Evolutionary conservation across 2,113 vertebrate species (phyloP).

Genomic region (Pagrus major): DNA sequence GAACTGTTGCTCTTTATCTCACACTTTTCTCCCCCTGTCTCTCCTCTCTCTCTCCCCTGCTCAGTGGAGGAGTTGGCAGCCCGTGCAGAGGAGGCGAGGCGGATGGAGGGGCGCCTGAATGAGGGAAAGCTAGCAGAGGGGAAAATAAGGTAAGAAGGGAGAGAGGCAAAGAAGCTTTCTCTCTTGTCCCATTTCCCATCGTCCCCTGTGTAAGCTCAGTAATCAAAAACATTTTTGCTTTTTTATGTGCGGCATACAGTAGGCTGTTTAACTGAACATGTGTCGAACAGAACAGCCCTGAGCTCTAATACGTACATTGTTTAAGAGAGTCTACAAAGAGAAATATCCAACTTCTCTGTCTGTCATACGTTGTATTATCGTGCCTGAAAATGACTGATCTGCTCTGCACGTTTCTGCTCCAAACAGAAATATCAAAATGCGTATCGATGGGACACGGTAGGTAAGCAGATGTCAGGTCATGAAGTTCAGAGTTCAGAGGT

Average conservation of each 20-base stretch:
- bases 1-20: conserved; percentile 70
- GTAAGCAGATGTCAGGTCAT: conserved; percentile 58
- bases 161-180: conserved; percentile 58
- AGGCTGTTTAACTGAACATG: conserved; percentile 67
- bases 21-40: conserved; percentile 44
- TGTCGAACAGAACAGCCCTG: conserved; percentile 60
- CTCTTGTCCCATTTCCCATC: conserved; percentile 58
- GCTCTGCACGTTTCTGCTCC: background rate
- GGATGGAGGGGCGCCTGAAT: conserved; percentile 73
- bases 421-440: conserved; percentile 9
- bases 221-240: conserved; percentile 73
- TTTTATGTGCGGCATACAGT: conserved; percentile 55
- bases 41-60: conserved; percentile 44
- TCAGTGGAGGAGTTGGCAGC: conserved; percentile 80
- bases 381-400: background rate
- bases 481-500: conserved; percentile 71
- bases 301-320: conserved; percentile 43
- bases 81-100: conserved; percentile 73
- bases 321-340: conserved; percentile 32
- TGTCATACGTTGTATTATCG: background rate
- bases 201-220: conserved; percentile 64
- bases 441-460: conserved; percentile 15
- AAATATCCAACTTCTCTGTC: background rate
- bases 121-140: conserved; percentile 76
- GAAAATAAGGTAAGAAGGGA: conserved; percentile 77